phyloP scores from a whole-genome alignment of 2,888 invertebrate species.

The Sceliomorpha sp. region DNA sequence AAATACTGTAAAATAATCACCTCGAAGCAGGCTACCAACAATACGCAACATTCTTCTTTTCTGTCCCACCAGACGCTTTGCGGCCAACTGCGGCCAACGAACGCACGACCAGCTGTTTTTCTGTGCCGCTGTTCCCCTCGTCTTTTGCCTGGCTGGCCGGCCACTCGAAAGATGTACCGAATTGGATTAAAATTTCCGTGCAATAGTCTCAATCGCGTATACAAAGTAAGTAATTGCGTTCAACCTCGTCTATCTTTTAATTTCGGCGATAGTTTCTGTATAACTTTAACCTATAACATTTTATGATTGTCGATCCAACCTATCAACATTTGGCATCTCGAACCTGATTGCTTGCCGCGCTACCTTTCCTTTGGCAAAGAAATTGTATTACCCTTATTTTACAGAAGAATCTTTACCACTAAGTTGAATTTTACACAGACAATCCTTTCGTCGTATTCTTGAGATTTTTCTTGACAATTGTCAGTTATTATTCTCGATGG shows the following conservation, averaged over 20 bases:
- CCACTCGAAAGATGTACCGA: slow-evolving; percentile 78
- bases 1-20: too few relatives aligned
- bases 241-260: not conserved
- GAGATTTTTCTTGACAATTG: slow-evolving; percentile 26
- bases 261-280: not conserved
- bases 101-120: slow-evolving; percentile 70
- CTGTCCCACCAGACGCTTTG: too few relatives aligned
- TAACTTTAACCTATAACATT: not conserved
- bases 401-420: too few relatives aligned
- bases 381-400: not conserved
- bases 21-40: too few relatives aligned
- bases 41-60: too few relatives aligned
- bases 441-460: not conserved
- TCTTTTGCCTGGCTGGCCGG: slow-evolving; percentile 68
- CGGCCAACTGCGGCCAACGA: slow-evolving; percentile 45
- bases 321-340: slow-evolving; percentile 5
- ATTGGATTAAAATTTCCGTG: slow-evolving; percentile 79
- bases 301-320: slow-evolving; percentile 8
- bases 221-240: slow-evolving; percentile 60
- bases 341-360: slow-evolving; percentile 1
- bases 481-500: slow-evolving; percentile 57
- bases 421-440: not conserved
- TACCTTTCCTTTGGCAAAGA: not conserved
- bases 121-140: slow-evolving; percentile 56
- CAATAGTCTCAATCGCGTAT: slow-evolving; percentile 75